Evolutionary conservation across 2,797 vertebrate species (phyloP), one percentile per base, ranked within the genome.

Genomic region (Coregonus suidteri): DNA sequence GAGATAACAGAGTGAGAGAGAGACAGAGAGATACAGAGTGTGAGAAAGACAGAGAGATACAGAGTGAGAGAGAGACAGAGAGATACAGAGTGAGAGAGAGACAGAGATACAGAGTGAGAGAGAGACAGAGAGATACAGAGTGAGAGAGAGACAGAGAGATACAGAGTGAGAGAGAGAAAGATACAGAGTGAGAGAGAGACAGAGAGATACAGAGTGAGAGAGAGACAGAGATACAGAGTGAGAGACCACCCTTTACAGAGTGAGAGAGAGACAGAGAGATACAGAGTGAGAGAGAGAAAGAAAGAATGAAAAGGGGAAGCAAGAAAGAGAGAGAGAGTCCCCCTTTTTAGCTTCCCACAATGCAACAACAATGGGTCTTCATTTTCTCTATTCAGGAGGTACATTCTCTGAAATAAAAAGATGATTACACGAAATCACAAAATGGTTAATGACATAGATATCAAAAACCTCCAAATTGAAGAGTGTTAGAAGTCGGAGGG

Each of bases 361-460:
- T 90, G 87, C 89, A 81, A 85, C 80, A 89, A 92, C 87, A 93
- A 90, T 88, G 82, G 90, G 4, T 73, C 82, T 91, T 91, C 90
- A 88, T 92, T 91, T 91, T 90, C 80, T 73, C 85, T 82, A 90
- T 91, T 91, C 81, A 85, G 34, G 37, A 83, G 86, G 90, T 91
- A 92, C 90, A 91, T 89, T 88, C 84, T 88, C 82, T 62, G 82
- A 92, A 91, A 91, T 89, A 87, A 87, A 90, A 70, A 47, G 84
- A 88, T 70, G 87, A 91, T 90, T 88, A 89, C 87, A 90, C 72
- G 79, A 84, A 92, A 82, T 75, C 89, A 64, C 79, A 89, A 86
- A 88, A 90, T 87, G 86, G 81, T 82, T 90, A 90, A 91, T 89
- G 90, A 88, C 85, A 84, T 81, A 86, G 88, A 89, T 91, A 88